Base-by-base conservation (phyloP, 2,797 vertebrate genomes). In the Pangasius sanitwongsei region DNA sequence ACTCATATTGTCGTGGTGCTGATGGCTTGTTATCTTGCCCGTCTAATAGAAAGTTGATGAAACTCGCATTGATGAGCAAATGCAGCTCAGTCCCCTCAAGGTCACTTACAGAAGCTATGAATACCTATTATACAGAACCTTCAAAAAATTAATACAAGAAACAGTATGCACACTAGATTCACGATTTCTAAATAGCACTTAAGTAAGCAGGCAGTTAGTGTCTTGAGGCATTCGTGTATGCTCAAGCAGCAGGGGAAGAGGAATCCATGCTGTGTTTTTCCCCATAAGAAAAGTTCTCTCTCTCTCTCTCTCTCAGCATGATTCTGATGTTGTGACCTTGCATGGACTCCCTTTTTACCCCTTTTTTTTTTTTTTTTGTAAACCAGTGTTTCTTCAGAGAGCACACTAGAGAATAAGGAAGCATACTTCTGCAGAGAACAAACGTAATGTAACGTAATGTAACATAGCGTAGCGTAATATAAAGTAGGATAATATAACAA, bases 1-100 rank as follows among this genome's bases (percentile, higher is more conserved):
- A 87, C 75, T 90, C 90, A 91, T 92, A 91, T 87, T 83, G 89
- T 83, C 87, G 44, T 90, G 83, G 28, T 83, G 87, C 67, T 90
- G 89, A 90, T 90, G 67, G 83, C 83, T 63, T 87, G 84, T 87
- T 90, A 83, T 67, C 69, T 53, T 83, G 80, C 88, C 53, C 69
- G 44, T 84, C 86, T 83, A 89, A 88, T 77, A 84, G 77, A 86
- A 53, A 83, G 86, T 70, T 87, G 78, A 91, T 88, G 86, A 90
- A 81, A 86, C 77, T 44, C 34, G 34, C 41, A 63, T 84, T 82
- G 34, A 82, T 86, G 77, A 86, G 63, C 53, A 28, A 84, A 87
- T 44, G 82, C 53, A 12, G 61, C 82, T 48, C 50, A 84, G 34
- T 70, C 83, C 61, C 83, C 80, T 80, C 78, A 89, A 89, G 86